Conservation (phyloP, 2,797 vertebrate species). For the Neoniphon sammara region DNA sequence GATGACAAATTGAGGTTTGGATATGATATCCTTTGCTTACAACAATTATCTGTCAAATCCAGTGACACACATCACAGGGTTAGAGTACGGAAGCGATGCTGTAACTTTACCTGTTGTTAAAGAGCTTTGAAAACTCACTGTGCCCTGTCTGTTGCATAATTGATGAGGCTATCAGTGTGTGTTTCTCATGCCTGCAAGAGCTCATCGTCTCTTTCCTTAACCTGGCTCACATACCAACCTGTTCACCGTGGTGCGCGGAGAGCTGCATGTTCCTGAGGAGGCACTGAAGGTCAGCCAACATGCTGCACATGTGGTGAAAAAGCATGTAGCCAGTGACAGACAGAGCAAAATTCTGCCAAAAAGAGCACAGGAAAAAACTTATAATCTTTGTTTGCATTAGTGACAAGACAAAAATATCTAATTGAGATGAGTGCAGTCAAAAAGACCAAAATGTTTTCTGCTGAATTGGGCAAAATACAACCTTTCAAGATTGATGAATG, state of each 20-base stretch:
- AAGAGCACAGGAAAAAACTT: slow-evolving; percentile 3
- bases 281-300: slow-evolving; percentile 90
- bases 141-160: slow-evolving; percentile 68
- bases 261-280: slow-evolving; percentile 95
- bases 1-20: slow-evolving; percentile 98
- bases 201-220: slow-evolving; percentile 83
- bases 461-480: slow-evolving; percentile 41
- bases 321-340: neutral
- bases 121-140: slow-evolving; percentile 54
- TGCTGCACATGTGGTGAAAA: slow-evolving; percentile 7
- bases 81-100: slow-evolving; percentile 21
- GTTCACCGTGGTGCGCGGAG: slow-evolving; percentile 93
- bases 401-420: slow-evolving; percentile 8
- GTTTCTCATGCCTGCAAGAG: slow-evolving; percentile 43
- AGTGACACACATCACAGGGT: slow-evolving; percentile 31
- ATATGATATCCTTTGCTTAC: slow-evolving; percentile 94
- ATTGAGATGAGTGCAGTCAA: slow-evolving; percentile 18
- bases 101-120: slow-evolving; percentile 66
- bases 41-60: slow-evolving; percentile 5
- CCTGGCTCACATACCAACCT: slow-evolving; percentile 93
- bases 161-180: slow-evolving; percentile 56
- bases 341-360: neutral
- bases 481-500: slow-evolving; percentile 41
- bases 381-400: slow-evolving; percentile 11
- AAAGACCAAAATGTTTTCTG: slow-evolving; percentile 32